phyloP scores from a whole-genome alignment of 2,888 invertebrate species.

The Nezara viridula region DNA sequence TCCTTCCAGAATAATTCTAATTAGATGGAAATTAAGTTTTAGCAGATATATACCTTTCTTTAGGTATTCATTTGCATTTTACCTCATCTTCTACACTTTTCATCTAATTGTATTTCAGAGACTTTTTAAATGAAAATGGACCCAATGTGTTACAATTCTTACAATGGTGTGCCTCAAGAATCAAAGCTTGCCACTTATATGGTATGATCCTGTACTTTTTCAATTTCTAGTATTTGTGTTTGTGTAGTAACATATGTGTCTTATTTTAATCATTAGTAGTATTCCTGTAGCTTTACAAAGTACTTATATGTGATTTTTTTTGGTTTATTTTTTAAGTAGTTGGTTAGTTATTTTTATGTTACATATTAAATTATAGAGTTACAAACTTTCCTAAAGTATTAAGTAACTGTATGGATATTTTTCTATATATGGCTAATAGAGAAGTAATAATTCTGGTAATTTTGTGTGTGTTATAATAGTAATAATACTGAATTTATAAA shows the following conservation, averaged over 20 bases:
- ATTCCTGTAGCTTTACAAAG: constrained; percentile 29
- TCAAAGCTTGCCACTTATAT: constrained; percentile 88
- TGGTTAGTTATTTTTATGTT: neutral
- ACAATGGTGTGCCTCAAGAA: constrained; percentile 85
- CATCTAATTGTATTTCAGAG: constrained; percentile 2
- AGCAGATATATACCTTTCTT: neutral
- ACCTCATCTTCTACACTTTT: constrained; percentile 23
- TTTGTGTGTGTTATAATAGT: neutral
- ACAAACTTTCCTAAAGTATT: neutral
- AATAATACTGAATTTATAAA: neutral
- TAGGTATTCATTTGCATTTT: neutral
- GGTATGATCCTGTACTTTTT: constrained; percentile 71
- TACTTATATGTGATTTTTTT: constrained; percentile 2
- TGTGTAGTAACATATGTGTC: constrained; percentile 38
- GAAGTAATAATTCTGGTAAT: constrained; percentile 46
- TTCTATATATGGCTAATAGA: constrained; percentile 64
- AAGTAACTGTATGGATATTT: constrained; percentile 67
- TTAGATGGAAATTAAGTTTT: neutral
- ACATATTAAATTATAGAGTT: neutral
- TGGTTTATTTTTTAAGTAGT: neutral
- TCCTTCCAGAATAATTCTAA: neutral
- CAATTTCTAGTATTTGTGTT: neutral
- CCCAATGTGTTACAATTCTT: constrained; percentile 80
- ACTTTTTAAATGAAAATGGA: constrained; percentile 73
- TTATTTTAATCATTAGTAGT: constrained; percentile 25